Evolutionary conservation across 2,888 invertebrate genomes (phyloP).

Genomic region (Clitarchus hookeri): DNA sequence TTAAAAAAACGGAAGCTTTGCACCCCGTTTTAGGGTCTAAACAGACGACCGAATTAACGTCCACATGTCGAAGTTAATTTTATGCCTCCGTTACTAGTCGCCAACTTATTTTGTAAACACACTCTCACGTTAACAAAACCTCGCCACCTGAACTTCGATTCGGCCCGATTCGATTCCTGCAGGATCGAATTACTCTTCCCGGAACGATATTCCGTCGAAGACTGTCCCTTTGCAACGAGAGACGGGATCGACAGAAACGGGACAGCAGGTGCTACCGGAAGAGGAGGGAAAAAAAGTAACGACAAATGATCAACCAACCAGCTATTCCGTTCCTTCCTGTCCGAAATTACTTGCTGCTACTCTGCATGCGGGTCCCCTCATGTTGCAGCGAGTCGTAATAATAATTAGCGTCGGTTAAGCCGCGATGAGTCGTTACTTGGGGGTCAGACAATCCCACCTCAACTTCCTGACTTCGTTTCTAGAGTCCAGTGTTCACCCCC

Average conservation of each 20-base stretch:
- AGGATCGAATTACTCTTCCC: too few relatives aligned
- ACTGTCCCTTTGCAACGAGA: not conserved
- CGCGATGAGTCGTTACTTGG: not conserved
- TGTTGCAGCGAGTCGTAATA: not conserved
- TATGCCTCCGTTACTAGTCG: too few relatives aligned
- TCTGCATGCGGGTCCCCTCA: not conserved
- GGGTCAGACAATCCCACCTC: too few relatives aligned
- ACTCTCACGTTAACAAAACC: too few relatives aligned
- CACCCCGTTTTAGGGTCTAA: too few relatives aligned
- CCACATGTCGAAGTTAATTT: too few relatives aligned
- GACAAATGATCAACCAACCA: not conserved
- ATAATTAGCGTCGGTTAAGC: constrained; percentile 1
- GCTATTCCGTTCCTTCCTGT: not conserved
- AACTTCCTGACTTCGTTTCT: not conserved
- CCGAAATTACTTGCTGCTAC: not conserved
- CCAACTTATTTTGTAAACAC: too few relatives aligned
- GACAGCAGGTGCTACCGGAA: not conserved
- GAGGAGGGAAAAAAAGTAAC: not conserved
- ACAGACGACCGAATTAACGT: too few relatives aligned
- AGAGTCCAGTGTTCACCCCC: not conserved
- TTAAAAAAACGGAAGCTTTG: too few relatives aligned
- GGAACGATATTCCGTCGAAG: not conserved
- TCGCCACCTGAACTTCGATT: too few relatives aligned
- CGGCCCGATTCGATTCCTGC: too few relatives aligned
- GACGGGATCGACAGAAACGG: not conserved